Base-by-base conservation (phyloP, 2,797 vertebrate species). In the Naso thynnoides region DNA sequence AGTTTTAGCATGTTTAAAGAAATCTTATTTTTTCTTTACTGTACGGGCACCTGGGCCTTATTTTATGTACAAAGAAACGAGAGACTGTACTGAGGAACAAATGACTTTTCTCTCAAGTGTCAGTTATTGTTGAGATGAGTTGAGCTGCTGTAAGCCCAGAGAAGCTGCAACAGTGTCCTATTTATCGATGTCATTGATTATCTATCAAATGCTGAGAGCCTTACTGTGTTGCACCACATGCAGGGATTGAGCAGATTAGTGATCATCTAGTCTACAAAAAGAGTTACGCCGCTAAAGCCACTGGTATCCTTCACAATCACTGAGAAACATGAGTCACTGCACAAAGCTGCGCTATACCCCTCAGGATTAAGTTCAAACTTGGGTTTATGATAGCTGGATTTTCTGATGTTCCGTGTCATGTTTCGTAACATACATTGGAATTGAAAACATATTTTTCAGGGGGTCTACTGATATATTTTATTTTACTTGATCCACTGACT, bases 161-260 rank as follows among this genome's bases (percentile, higher is more conserved):
- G 36, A 21, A 41, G 38, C 58, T 39, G 5, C 50, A 55, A 27
- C 21, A 53, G 9, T 26, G 49, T 58, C 47, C 59, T 57, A 6
- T 77, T 62, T 42, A 63, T 88, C 76, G 14, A 15, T 60, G 36
- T 29, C 57, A 86, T 78, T 72, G 82, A 79, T 85, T 85, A 78
- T 67, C 84, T 44, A 70, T 79, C 79, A 72, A 67, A 81, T 36
- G 24, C 56, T 38, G 39, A 70, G 24, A 78, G 68, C 24, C 56
- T 64, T 19, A 57, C 27, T 60, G 65, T 64, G 39, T 15, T 48
- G 3, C 58, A 24, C 45, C n/a, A 61, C 47, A 59, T 57, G 9
- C 63, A 53, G 56, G 63, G 1, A 61, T 59, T 27, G 15, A 45
- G 13, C 66, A 24, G 70, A 70, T 82, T 79, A 70, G 21, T 14